Evolutionary conservation across 2,888 invertebrate species (phyloP).

Genomic region (Spodoptera exigua): DNA sequence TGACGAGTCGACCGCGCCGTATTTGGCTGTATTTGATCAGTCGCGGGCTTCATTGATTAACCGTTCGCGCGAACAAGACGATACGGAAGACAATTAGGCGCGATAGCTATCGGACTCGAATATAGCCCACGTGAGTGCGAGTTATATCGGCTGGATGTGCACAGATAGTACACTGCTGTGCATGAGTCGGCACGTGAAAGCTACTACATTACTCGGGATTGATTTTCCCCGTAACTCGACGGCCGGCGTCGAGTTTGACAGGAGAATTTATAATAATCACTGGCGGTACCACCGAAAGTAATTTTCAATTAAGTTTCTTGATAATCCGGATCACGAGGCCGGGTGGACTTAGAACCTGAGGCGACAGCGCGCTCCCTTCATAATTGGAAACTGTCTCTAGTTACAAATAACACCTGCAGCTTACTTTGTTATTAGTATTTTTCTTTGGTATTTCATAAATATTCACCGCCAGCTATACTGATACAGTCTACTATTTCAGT

Average conservation of each 20-base stretch:
- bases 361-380: conserved; percentile 74
- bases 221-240: conserved; percentile 68
- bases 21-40: conserved; percentile 75
- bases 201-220: conserved; percentile 73
- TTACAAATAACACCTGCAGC: conserved; percentile 74
- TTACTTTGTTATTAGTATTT: conserved; percentile 52
- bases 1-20: conserved; percentile 68
- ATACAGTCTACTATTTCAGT: conserved; percentile 54
- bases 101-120: conserved; percentile 56
- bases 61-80: conserved; percentile 64
- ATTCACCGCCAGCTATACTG: conserved; percentile 38
- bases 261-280: conserved; percentile 81
- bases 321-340: conserved; percentile 82
- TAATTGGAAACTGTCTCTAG: conserved; percentile 84
- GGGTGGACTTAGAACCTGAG: conserved; percentile 72
- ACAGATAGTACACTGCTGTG: conserved; percentile 46
- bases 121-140: conserved; percentile 36
- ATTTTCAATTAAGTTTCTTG: conserved; percentile 86
- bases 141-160: conserved; percentile 23
- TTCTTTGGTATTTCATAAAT: conserved; percentile 53
- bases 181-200: conserved; percentile 67
- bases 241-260: conserved; percentile 73
- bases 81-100: conserved; percentile 63
- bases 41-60: conserved; percentile 75
- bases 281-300: conserved; percentile 80